Evolutionary conservation across 2,888 invertebrate genomes (phyloP).

Genomic region (Drosophila infuscata): DNA sequence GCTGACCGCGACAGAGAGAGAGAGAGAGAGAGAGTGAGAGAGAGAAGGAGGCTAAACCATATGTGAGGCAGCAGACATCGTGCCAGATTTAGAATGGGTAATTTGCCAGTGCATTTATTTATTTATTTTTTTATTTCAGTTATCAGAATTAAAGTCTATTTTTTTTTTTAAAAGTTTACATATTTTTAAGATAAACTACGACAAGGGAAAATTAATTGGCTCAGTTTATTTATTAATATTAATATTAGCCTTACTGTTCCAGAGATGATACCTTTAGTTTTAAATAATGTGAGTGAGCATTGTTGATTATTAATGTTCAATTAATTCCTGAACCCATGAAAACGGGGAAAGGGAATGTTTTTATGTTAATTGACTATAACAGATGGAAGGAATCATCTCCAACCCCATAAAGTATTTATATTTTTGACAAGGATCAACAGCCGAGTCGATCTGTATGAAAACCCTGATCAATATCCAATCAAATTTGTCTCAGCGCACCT

Average conservation of each 20-base stretch:
- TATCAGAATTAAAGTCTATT: constrained; percentile 35
- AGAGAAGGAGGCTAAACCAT: background rate
- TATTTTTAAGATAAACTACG: constrained; percentile 7
- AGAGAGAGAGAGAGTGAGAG: background rate
- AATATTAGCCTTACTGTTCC: background rate
- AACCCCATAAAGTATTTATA: background rate
- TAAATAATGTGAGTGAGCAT: background rate
- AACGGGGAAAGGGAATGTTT: background rate
- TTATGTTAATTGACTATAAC: background rate
- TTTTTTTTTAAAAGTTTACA: constrained; percentile 15
- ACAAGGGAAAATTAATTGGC: background rate
- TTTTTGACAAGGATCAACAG: background rate
- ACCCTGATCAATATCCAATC: background rate
- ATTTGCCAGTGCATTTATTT: constrained; percentile 33
- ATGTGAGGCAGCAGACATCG: constrained; percentile 4
- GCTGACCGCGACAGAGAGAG: background rate
- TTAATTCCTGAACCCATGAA: background rate
- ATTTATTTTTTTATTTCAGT: constrained; percentile 3
- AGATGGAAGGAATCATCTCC: background rate
- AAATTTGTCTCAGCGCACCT: background rate
- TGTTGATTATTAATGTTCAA: background rate
- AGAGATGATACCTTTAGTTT: background rate
- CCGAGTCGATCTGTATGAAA: background rate
- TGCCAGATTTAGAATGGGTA: constrained; percentile 48
- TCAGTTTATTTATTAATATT: background rate